Evolutionary conservation across 2,888 invertebrate species (phyloP).

Genomic region (Embidobia sp.): DNA sequence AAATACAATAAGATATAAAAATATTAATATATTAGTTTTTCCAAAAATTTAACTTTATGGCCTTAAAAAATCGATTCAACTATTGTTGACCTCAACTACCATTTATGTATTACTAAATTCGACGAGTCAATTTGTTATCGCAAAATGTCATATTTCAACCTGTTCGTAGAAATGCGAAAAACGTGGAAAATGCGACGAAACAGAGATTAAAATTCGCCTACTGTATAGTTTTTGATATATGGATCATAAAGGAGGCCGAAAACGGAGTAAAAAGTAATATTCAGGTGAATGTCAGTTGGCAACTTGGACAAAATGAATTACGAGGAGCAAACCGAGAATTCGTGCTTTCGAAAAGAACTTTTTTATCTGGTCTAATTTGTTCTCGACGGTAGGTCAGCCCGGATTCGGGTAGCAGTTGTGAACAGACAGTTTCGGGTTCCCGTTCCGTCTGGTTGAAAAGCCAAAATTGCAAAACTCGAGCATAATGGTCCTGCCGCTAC

Average conservation of each 20-base stretch:
- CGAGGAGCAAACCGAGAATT: not conserved
- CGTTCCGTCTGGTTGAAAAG: conserved; percentile 29
- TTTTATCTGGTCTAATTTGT: conserved; percentile 39
- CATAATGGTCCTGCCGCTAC: conserved; percentile 48
- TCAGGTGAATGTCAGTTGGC: too few relatives aligned
- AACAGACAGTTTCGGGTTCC: conserved; percentile 3
- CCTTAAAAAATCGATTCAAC: too few relatives aligned
- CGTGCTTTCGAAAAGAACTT: conserved; percentile 19
- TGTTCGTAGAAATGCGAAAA: not conserved
- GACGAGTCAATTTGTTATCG: conserved; percentile 7
- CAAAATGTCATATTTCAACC: conserved; percentile 3
- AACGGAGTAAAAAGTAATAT: conserved; percentile 43
- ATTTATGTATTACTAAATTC: conserved; percentile 1
- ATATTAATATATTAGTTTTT: too few relatives aligned
- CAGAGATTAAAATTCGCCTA: conserved; percentile 29
- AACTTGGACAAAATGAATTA: conserved; percentile 24
- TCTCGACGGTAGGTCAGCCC: conserved; percentile 24
- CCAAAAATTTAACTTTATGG: too few relatives aligned
- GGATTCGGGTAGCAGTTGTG: not conserved
- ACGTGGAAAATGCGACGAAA: conserved; percentile 16
- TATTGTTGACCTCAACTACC: too few relatives aligned
- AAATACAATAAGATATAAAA: too few relatives aligned
- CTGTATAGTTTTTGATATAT: conserved; percentile 50
- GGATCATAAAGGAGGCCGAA: conserved; percentile 27
- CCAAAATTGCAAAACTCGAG: conserved; percentile 43